Conservation (phyloP, 2,888 invertebrate genomes). For the Vannuccia rotundouncinata region DNA sequence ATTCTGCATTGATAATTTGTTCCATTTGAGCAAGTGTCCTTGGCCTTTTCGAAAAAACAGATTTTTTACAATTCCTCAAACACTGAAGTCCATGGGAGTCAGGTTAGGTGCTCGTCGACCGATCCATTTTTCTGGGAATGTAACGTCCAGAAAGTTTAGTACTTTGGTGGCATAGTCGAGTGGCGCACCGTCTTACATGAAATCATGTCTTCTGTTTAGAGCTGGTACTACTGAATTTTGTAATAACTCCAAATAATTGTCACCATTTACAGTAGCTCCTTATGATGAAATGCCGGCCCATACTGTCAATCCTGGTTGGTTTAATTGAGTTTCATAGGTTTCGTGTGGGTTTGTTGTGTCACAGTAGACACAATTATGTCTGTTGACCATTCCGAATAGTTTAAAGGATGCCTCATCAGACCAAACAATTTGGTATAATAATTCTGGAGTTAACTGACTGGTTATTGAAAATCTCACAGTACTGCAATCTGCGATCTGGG, state of each 20-base stretch:
- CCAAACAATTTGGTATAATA: conserved; percentile 25
- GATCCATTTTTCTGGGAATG: conserved; percentile 30
- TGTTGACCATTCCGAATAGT: conserved; percentile 4
- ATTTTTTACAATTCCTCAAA: conserved; percentile 18
- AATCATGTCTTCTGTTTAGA: conserved; percentile 17
- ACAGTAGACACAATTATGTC: conserved; percentile 27
- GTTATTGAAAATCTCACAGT: conserved; percentile 27
- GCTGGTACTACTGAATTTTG: conserved; percentile 1
- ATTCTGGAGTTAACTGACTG: conserved; percentile 6
- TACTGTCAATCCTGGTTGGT: conserved; percentile 21
- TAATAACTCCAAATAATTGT: conserved; percentile 6
- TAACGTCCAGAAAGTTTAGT: conserved; percentile 18
- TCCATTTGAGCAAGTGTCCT: neutral
- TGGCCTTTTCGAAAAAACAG: conserved; percentile 25
- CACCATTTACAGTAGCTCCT: conserved; percentile 24
- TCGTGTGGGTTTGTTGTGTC: conserved; percentile 17
- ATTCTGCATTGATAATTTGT: conserved; percentile 16
- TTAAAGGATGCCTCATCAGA: conserved; percentile 1
- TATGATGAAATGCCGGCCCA: conserved; percentile 14
- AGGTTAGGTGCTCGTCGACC: conserved; percentile 21
- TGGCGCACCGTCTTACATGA: conserved; percentile 27
- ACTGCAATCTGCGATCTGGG: conserved; percentile 23
- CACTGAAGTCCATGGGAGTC: conserved; percentile 25
- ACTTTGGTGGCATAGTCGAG: conserved; percentile 1
- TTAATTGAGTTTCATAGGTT: conserved; percentile 18